Base-by-base conservation (phyloP, 2,888 invertebrate genomes). In the Eurytoma californica region DNA sequence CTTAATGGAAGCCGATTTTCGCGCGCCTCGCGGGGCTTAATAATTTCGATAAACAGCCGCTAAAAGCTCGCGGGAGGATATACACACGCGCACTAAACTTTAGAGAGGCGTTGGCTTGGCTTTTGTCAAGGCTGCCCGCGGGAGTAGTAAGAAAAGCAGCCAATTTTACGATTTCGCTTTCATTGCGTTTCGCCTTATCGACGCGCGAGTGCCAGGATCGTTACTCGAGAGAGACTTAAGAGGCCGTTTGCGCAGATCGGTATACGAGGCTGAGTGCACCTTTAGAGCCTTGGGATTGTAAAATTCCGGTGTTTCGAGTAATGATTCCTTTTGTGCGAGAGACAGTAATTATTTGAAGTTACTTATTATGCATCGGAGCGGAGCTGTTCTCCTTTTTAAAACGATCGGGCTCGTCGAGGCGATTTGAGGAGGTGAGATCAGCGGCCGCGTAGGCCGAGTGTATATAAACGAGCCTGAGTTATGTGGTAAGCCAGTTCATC, bases 1-100 rank as follows among this genome's bases (percentile, higher is more conserved):
- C 63, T 76, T 76, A 76, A 76, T 76, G 76, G 76, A 69, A 69
- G 39, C 39, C 39, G 39, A 4, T 39, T 39, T 39, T 39, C 39
- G 39, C 39, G 7, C 39, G 39, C 39, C 65, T 9, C n/a, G 16
- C 0, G 14, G 53, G 58, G 68, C 55, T 49, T 57, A 47, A 76
- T 69, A 69, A 76, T 14, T 53, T 18, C 0, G 55, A 55, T 61
- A 69, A 61, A 30, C 13, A 51, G 39, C 24, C 39, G 63, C 55
- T 75, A 55, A 69, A 69, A 76, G 75, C 75, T 18, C 24, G 57
- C 12, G 14, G 69, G 39, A 3, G 39, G 39, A 39, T 39, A 49
- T 58, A 57, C 39, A n/a, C 18, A 14, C 47, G 39, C 39, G 39
- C 39, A 39, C 39, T 39, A 39, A 39, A 39, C 39, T 39, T 39